These are phyloP conservation scores for Calonectris borealis DNA, from an alignment of 2,113 vertebrate species.

Conservation along the genomic window DNA sequence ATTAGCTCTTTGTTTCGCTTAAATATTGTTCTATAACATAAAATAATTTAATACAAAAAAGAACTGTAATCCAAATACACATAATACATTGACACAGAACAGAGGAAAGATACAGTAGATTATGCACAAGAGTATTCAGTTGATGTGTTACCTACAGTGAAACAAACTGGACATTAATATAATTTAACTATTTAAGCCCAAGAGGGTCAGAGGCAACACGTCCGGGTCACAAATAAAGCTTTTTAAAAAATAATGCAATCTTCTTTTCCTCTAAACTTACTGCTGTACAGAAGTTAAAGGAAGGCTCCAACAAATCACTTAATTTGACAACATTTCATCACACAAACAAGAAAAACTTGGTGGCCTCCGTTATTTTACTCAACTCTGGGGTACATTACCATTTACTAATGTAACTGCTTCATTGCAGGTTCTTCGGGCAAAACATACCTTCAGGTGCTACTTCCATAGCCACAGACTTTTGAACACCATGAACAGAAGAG, in stretches of 20 bases:
- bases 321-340: constrained; percentile 55
- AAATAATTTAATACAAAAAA: constrained; percentile 79
- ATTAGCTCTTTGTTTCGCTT: constrained; percentile 75
- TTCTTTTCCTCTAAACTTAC: constrained; percentile 56
- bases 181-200: constrained; percentile 60
- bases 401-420: constrained; percentile 23
- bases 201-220: constrained; percentile 62
- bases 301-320: constrained; percentile 61
- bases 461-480: constrained; percentile 29
- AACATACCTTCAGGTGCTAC: constrained; percentile 5
- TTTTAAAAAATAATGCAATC: constrained; percentile 58
- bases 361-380: constrained; percentile 49
- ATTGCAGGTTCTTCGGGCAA: neutral
- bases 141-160: constrained; percentile 65
- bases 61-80: constrained; percentile 62
- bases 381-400: constrained; percentile 1
- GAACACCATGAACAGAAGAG: neutral
- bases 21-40: constrained; percentile 76
- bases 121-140: constrained; percentile 66
- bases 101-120: constrained; percentile 70
- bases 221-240: constrained; percentile 66
- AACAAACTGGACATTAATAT: constrained; percentile 65
- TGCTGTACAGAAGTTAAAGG: constrained; percentile 62
- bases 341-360: constrained; percentile 57
- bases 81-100: constrained; percentile 68